Conservation (phyloP, 2,797 vertebrate species). For the Mallotus villosus region DNA sequence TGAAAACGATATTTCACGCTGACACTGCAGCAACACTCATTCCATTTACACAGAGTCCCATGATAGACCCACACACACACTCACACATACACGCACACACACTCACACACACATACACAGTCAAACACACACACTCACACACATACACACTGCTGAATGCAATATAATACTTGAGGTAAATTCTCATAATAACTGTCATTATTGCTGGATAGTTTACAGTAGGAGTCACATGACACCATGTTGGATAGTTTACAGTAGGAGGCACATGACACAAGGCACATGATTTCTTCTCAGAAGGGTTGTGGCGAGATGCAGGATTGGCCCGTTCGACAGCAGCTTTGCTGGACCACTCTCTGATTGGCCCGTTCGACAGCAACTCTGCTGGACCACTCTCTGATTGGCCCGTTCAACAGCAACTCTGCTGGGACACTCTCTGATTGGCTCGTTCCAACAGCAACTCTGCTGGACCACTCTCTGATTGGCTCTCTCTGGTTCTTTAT, state of each 20-base stretch:
- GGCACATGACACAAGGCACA: too few relatives aligned
- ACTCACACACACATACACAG: constrained; percentile 18
- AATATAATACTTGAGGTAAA: constrained; percentile 22
- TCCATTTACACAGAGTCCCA: too few relatives aligned
- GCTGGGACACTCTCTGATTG: constrained; percentile 2
- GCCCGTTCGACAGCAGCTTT: background rate
- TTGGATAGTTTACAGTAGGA: constrained; percentile 29
- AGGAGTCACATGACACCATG: constrained; percentile 11
- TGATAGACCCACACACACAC: constrained; percentile 17
- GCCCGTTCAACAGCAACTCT: too few relatives aligned
- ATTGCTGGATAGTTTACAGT: constrained; percentile 27
- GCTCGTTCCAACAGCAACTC: background rate
- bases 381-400: background rate
- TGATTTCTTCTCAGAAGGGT: constrained; percentile 34
- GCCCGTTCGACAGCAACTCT: too few relatives aligned
- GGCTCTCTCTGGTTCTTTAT: background rate
- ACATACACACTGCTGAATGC: constrained; percentile 20
- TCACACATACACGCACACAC: constrained; percentile 32
- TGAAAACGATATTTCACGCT: constrained; percentile 15
- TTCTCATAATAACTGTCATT: constrained; percentile 32
- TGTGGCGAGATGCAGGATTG: constrained; percentile 33
- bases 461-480: background rate
- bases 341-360: background rate
- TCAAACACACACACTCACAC: constrained; percentile 18
- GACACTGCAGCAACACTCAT: too few relatives aligned